These are phyloP conservation scores for Halocaridina rubra DNA, from an alignment of 2,888 invertebrate species.

Conservation along the genomic window DNA sequence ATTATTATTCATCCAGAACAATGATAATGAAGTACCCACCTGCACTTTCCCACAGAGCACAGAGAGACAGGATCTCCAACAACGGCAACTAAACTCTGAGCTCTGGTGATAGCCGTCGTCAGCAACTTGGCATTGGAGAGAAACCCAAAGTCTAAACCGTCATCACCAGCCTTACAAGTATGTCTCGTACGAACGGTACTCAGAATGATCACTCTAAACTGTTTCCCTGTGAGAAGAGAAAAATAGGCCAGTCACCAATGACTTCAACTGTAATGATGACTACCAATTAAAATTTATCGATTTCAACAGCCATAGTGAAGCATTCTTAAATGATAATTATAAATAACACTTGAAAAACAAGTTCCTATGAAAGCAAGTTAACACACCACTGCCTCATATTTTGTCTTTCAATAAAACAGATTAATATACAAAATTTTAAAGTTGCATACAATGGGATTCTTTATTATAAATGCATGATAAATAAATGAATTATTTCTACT, in stretches of 20 bases:
- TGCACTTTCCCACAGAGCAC: conserved; percentile 83
- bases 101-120: conserved; percentile 85
- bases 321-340: no score
- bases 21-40: conserved; percentile 69
- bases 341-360: no score
- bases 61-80: conserved; percentile 87
- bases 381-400: no score
- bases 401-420: no score
- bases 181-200: conserved; percentile 82
- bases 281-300: no score
- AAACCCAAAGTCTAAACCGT: conserved; percentile 70
- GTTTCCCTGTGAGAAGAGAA: conserved; percentile 74
- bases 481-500: no score
- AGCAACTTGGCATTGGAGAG: conserved; percentile 83
- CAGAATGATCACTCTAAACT: conserved; percentile 84
- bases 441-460: no score
- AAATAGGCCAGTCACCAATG: conserved; percentile 24
- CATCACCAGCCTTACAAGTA: conserved; percentile 73
- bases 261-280: neutral
- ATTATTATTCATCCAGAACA: no score
- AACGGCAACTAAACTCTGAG: conserved; percentile 84
- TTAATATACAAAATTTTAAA: no score
- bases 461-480: no score
- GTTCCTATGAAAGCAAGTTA: no score
- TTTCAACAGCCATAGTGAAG: no score